Evolutionary conservation across 2,888 invertebrate species (phyloP).

Genomic region (Lepeophtheirus nordmannii): DNA sequence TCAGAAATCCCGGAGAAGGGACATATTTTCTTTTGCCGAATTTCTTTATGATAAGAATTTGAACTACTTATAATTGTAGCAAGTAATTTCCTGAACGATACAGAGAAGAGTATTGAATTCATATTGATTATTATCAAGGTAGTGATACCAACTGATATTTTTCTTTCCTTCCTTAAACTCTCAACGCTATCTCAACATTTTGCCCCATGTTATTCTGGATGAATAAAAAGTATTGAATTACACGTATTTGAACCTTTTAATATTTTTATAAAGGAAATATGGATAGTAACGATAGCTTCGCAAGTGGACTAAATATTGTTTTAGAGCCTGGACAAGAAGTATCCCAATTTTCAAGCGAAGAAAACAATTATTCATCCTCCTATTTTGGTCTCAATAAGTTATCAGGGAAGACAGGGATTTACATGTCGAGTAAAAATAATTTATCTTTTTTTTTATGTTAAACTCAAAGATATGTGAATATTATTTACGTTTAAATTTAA

Average conservation of each 20-base stretch:
- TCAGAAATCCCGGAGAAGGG: no score
- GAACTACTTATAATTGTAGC: no score
- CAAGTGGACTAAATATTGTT: slow-evolving; percentile 1
- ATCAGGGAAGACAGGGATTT: neutral
- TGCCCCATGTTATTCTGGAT: no score
- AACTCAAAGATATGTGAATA: neutral
- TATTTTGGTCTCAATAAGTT: neutral
- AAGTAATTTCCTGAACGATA: no score
- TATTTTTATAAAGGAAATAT: slow-evolving; percentile 13
- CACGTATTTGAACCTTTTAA: neutral
- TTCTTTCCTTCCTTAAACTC: no score
- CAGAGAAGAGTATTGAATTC: no score
- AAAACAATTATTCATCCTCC: neutral
- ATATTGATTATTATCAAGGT: no score
- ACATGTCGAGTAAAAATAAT: slow-evolving; percentile 2
- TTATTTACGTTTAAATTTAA: slow-evolving; percentile 26
- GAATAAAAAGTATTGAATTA: no score
- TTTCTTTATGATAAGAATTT: no score
- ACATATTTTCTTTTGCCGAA: no score
- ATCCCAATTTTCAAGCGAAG: neutral
- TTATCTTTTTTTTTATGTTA: neutral
- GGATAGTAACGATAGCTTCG: slow-evolving; percentile 25
- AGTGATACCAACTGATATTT: no score
- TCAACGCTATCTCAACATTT: no score
- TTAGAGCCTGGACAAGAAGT: slow-evolving; percentile 20